Evolutionary conservation across 2,113 vertebrate species (phyloP).

Genomic region (Pelmatolapia mariae): DNA sequence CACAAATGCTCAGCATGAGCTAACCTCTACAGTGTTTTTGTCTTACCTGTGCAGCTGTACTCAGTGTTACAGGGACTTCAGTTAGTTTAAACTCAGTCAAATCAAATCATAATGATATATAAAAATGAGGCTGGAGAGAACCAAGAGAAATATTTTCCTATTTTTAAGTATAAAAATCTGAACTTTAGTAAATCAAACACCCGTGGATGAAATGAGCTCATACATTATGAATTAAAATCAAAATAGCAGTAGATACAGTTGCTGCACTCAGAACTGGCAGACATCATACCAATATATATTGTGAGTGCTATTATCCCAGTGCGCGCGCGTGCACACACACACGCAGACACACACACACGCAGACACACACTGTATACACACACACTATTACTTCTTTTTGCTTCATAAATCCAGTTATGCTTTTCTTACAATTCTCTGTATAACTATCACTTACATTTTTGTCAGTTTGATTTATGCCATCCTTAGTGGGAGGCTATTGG

Average conservation of each 20-base stretch:
- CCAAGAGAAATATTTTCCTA: not conserved
- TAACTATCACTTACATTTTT: constrained; percentile 6
- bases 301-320: not conserved
- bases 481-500: constrained; percentile 20
- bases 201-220: not conserved
- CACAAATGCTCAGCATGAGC: not conserved
- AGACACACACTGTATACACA: not conserved
- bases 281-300: not conserved
- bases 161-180: not conserved
- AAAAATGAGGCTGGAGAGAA: not conserved
- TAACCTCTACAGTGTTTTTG: not conserved
- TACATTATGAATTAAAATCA: not conserved
- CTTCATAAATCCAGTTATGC: not conserved
- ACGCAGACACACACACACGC: no score
- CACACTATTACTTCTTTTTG: not conserved
- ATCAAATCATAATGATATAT: not conserved
- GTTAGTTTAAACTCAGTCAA: not conserved
- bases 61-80: not conserved
- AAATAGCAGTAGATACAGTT: not conserved
- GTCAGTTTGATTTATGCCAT: constrained; percentile 42
- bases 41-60: not conserved
- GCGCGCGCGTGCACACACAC: fast-evolving
- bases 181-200: not conserved
- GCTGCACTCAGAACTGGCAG: not conserved
- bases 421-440: not conserved